These are phyloP conservation scores for Agonum fuliginosum DNA, from an alignment of 2,888 invertebrate genomes.

Conservation along the genomic window DNA sequence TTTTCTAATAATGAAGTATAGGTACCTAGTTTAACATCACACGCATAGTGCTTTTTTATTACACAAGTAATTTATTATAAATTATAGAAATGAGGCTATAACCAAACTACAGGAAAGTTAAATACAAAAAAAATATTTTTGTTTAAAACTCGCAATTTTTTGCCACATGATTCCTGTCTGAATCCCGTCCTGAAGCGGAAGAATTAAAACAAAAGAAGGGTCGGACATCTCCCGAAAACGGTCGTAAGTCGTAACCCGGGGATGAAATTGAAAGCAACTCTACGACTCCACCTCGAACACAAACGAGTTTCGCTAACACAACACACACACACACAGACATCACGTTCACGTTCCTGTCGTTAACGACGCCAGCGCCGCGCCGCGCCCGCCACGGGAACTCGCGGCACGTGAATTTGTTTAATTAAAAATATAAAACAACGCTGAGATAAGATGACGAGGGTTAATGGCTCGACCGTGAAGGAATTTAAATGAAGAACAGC, in stretches of 20 bases:
- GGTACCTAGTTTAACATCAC: no score
- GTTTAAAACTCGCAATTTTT: no score
- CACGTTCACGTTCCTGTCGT: neutral
- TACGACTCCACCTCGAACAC: neutral
- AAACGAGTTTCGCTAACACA: constrained; percentile 30
- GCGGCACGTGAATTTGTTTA: constrained; percentile 30
- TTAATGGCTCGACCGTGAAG: constrained; percentile 11
- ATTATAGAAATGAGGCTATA: no score
- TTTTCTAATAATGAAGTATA: no score
- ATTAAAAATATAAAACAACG: constrained; percentile 51
- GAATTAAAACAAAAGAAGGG: constrained; percentile 40
- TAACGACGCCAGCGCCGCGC: constrained; percentile 10
- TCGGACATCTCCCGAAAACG: constrained; percentile 36
- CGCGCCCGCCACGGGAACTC: neutral
- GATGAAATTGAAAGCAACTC: constrained; percentile 41
- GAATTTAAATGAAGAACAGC: constrained; percentile 28
- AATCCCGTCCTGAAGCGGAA: neutral
- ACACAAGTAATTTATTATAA: no score
- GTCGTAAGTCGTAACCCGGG: constrained; percentile 13
- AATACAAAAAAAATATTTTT: no score
- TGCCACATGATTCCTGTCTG: neutral
- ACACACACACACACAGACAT: constrained; percentile 9
- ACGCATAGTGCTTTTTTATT: no score
- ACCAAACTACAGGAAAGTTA: no score
- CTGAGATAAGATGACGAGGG: constrained; percentile 27